Conservation (phyloP, 2,113 vertebrate species). For the Nibea coibor region DNA sequence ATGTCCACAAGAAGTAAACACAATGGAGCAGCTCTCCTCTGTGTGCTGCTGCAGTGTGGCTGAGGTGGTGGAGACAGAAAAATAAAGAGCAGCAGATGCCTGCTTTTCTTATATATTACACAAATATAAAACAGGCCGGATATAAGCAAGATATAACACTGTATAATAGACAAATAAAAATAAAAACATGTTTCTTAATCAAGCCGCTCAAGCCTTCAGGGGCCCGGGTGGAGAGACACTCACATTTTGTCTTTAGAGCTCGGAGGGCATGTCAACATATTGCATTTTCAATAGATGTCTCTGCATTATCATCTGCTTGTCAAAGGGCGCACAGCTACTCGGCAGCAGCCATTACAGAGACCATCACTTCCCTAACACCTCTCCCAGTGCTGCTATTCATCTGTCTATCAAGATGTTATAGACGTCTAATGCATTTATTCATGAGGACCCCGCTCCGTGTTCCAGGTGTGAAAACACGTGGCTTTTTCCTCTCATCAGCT, state of each 20-base stretch:
- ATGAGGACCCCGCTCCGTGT: constrained; percentile 3
- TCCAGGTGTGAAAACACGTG: constrained; percentile 2
- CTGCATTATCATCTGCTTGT: constrained; percentile 19
- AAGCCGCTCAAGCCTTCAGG: not conserved
- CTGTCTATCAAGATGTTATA: constrained; percentile 2
- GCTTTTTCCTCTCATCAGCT: too few species aligned
- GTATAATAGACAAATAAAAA: not conserved
- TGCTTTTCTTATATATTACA: not conserved
- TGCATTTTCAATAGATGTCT: constrained; percentile 7
- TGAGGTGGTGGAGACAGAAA: not conserved
- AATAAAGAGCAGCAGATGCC: not conserved
- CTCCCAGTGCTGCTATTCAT: constrained; percentile 22
- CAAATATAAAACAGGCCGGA: not conserved
- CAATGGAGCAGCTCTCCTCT: constrained; percentile 6
- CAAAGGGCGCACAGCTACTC: constrained; percentile 11
- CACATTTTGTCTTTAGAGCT: not conserved
- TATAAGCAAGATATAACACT: too few species aligned
- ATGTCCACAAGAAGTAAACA: constrained; percentile 15
- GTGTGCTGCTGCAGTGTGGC: not conserved
- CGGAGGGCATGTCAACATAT: not conserved
- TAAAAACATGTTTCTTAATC: constrained; percentile 7
- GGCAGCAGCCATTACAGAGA: constrained; percentile 6
- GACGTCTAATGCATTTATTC: constrained; percentile 32
- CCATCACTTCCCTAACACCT: constrained; percentile 10
- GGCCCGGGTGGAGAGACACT: not conserved